Evolutionary conservation across 2,888 invertebrate genomes (phyloP), one percentile per base, ranked within the genome.

Genomic region (Tuta absoluta): DNA sequence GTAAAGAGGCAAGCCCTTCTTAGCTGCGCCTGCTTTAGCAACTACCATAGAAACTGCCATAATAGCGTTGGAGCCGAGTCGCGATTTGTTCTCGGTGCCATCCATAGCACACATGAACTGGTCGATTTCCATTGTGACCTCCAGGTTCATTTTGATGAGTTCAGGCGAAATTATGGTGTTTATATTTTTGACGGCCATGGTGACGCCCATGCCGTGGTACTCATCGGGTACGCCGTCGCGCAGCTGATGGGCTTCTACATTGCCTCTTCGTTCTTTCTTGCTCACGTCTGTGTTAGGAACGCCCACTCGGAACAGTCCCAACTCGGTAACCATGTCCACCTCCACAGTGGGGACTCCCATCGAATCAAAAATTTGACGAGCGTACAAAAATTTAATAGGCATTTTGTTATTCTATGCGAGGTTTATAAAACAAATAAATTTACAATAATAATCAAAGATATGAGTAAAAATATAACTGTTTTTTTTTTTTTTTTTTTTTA

Each of bases 331-430:
- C 79, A 95, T 89, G 77, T 95, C 95, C 71, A 99, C 99, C 92
- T 99, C 99, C 62, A 99, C 97, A 11, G 99, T 99, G 57, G 99
- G 99, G 77, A 98, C 96, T 63, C 98, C 99, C 76, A 98, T 95
- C 41, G 98, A 96, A 92, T 99, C 99, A 85, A 96, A 99, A 87
- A 99, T 98, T 92, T 98, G 98, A 81, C 99, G 96, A 69, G 99
- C 99, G 74, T 95, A 93, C 75, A 99, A 94, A 75, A 96, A 95
- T 89, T 96, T 95, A 77, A 99, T 97, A 58, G 98, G 95, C 98
- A 98, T 98, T 67, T n/a, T 77, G 14, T 17, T 4, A n/a, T 45
- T 45, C 14, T 45, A 4, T 7, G 7, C 3, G 14, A 45, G n/a
- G 7, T n/a, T 45, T n/a, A n/a, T 1, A 4, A n/a, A n/a, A n/a